These are phyloP conservation scores for Coenonympha arcania DNA, from an alignment of 2,888 invertebrate species.

Conservation along the genomic window DNA sequence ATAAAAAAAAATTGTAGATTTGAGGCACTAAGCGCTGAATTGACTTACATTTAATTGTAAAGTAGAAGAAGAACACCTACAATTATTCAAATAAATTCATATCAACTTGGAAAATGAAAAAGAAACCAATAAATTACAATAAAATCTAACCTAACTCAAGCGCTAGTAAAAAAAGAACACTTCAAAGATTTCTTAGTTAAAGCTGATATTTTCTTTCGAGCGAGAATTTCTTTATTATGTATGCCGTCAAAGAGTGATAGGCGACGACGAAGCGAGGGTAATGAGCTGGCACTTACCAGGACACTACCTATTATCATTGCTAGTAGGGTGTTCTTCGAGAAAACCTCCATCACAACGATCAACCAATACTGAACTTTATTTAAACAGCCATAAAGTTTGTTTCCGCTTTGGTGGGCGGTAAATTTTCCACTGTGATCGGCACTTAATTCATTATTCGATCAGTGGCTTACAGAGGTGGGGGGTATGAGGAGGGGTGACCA, in stretches of 20 bases:
- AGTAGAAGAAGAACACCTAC: too few relatives aligned
- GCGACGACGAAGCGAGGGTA: constrained; percentile 30
- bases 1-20: too few relatives aligned
- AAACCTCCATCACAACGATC: constrained; percentile 18
- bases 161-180: constrained; percentile 17
- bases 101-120: too few relatives aligned
- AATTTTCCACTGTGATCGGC: constrained; percentile 35
- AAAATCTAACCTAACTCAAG: neutral
- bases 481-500: too few relatives aligned
- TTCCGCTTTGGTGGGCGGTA: constrained; percentile 10
- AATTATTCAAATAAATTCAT: too few relatives aligned
- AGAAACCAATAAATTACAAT: neutral
- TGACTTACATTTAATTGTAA: too few relatives aligned
- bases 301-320: constrained; percentile 63
- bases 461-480: constrained; percentile 31
- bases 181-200: constrained; percentile 14
- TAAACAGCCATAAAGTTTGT: constrained; percentile 20
- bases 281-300: constrained; percentile 59
- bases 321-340: constrained; percentile 45
- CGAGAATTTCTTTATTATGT: constrained; percentile 17
- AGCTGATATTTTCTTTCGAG: too few relatives aligned
- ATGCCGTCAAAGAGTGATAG: constrained; percentile 17
- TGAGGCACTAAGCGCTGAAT: too few relatives aligned
- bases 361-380: constrained; percentile 14
- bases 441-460: constrained; percentile 42